Base-by-base conservation (phyloP, 2,888 invertebrate species). In the Ellobium chinense region DNA sequence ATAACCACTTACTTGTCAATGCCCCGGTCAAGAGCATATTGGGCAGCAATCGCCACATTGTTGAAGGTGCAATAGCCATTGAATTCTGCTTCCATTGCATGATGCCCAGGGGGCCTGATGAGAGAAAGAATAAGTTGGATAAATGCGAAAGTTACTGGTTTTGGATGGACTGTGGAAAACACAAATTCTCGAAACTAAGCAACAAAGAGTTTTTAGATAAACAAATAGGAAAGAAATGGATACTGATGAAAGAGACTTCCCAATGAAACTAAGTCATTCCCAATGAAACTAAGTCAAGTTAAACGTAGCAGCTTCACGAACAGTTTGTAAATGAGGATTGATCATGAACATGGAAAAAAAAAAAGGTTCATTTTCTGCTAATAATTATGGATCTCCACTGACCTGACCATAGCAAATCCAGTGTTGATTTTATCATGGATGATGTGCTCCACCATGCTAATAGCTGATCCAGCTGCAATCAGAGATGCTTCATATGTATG, bases 11-110 rank as follows among this genome's bases (percentile, higher is more conserved):
- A 91, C 91, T 89, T 89, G 74, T 89, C 84, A 0, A 92, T 70
- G 12, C 88, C 88, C 18, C 86, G 82, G 63, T 91, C 88, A 1
- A 95, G 90, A 0, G 97, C 97, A 92, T 96, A 95, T 86, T 95
- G 94, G 0, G 98, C 97, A 5, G 96, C 97, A 27, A 97, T 94
- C 0, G 96, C 96, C 7, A 96, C 96, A 92, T 97, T 97, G 93
- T 98, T 98, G 85, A 97, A 95, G 79, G 89, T 87, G 88, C 98
- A 98, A 94, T 98, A 98, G 0, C 98, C 98, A 92, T 96, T 95
- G 4, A 97, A 96, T 46, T 94, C 92, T 85, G 95, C 95, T 14
- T 94, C 92, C 92, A 96, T 96, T 0, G 97, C 97, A 93, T 98
- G 98, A 93, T 98, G 98, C 0, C 98, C 98, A 0, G 98, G 98